These are phyloP conservation scores for Pterobdella sp. DNA, from an alignment of 2,888 invertebrate genomes.

Conservation along the genomic window DNA sequence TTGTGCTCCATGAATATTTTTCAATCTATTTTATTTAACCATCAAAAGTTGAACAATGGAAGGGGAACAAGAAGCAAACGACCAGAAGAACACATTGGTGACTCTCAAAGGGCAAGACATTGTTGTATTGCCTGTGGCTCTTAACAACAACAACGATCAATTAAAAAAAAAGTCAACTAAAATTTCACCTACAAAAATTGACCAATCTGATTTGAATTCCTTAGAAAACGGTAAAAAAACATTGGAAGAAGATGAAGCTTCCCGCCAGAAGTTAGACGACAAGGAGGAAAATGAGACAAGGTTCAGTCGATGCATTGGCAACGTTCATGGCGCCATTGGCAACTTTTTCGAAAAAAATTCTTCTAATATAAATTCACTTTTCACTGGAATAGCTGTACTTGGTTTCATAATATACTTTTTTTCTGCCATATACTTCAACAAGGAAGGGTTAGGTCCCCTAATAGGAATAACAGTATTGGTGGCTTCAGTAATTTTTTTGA, in stretches of 20 bases:
- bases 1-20: no score
- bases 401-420: constrained; percentile 32
- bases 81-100: constrained; percentile 24
- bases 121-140: constrained; percentile 11
- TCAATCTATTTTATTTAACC: no score
- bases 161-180: background rate
- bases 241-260: background rate
- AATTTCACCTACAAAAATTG: background rate
- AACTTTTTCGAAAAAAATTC: background rate
- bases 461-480: constrained; percentile 32
- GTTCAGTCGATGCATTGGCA: constrained; percentile 20
- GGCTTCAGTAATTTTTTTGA: constrained; percentile 12
- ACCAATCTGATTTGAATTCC: background rate
- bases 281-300: constrained; percentile 13
- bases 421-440: constrained; percentile 26
- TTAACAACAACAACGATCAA: background rate
- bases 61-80: no score
- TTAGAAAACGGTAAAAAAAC: background rate
- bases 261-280: background rate
- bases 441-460: constrained; percentile 11
- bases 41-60: constrained; percentile 32
- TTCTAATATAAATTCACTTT: constrained; percentile 19
- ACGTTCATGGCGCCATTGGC: constrained; percentile 15
- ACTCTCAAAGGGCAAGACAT: constrained; percentile 26
- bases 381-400: constrained; percentile 19